Conservation (phyloP, 2,888 invertebrate species). For the Parelbella ahira region DNA sequence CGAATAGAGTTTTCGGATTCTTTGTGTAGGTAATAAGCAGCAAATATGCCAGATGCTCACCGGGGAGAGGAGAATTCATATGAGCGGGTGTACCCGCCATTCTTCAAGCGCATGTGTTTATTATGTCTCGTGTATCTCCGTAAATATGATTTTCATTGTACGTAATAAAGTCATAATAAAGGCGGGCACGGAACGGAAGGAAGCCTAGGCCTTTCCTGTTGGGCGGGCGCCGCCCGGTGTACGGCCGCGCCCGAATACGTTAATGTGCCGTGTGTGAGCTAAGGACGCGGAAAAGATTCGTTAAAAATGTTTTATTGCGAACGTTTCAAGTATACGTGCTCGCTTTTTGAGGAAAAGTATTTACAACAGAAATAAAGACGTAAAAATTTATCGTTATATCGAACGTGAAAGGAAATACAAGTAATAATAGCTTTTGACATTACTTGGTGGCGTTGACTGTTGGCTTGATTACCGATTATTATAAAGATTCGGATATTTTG, state of each 20-base stretch:
- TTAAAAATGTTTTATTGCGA: constrained; percentile 23
- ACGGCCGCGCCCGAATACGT: constrained; percentile 13
- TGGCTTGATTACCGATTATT: too few relatives aligned
- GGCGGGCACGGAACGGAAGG: constrained; percentile 50
- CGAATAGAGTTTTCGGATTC: constrained; percentile 55
- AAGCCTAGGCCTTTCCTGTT: constrained; percentile 60
- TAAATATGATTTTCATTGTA: constrained; percentile 72
- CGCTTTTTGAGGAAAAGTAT: constrained; percentile 12
- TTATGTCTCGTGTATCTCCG: constrained; percentile 56
- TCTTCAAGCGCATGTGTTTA: constrained; percentile 63
- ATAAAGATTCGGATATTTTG: too few relatives aligned
- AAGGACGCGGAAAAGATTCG: constrained; percentile 26
- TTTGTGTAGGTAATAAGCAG: constrained; percentile 67
- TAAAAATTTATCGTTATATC: neutral
- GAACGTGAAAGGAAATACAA: constrained; percentile 4
- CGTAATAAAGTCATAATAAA: constrained; percentile 68
- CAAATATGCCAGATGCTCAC: constrained; percentile 53
- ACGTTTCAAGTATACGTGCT: constrained; percentile 16
- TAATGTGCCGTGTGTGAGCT: constrained; percentile 22
- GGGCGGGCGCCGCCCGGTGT: constrained; percentile 20
- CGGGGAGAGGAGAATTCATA: constrained; percentile 45
- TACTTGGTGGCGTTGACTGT: too few relatives aligned
- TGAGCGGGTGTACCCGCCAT: constrained; percentile 35
- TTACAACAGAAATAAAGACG: constrained; percentile 5
- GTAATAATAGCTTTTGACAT: too few relatives aligned